Evolutionary conservation across 2,888 invertebrate species (phyloP).

Genomic region (Heliconius charithonia): DNA sequence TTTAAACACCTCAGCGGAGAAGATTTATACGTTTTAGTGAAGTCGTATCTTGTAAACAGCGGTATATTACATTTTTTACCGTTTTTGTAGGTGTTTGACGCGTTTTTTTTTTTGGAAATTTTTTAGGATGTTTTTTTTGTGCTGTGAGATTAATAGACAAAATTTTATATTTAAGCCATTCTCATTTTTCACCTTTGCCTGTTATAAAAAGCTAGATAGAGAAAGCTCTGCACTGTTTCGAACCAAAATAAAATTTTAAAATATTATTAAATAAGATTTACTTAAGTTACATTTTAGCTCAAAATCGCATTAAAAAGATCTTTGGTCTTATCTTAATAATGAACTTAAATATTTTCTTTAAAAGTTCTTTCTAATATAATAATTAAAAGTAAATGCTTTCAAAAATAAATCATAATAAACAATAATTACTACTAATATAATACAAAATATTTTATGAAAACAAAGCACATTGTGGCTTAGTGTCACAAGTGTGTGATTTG

Average conservation of each 20-base stretch:
- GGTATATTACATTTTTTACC: neutral
- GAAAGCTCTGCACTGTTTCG: neutral
- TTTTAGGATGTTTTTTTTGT: neutral
- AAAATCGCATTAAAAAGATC: neutral
- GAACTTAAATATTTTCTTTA: neutral
- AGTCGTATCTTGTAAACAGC: slow-evolving; percentile 13
- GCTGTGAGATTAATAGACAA: neutral
- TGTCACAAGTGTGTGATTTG: no score
- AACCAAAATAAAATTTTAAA: neutral
- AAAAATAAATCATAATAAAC: neutral
- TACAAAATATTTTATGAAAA: no score
- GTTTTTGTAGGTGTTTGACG: neutral
- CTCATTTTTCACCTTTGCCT: neutral
- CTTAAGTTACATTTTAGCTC: neutral
- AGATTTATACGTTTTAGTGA: slow-evolving; percentile 30
- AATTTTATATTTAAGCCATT: neutral
- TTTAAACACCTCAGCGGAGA: slow-evolving; percentile 29
- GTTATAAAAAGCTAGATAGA: neutral
- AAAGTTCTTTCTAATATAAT: neutral
- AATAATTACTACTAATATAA: neutral
- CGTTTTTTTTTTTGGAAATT: neutral
- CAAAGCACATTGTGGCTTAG: no score
- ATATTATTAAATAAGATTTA: neutral
- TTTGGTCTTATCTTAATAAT: neutral
- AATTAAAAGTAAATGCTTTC: neutral